A percentile compares a stretch with the other conserved stretches of the same genome.
Conservation (phyloP, 2,797 vertebrate species). For the Megaceryle alcyon region DNA sequence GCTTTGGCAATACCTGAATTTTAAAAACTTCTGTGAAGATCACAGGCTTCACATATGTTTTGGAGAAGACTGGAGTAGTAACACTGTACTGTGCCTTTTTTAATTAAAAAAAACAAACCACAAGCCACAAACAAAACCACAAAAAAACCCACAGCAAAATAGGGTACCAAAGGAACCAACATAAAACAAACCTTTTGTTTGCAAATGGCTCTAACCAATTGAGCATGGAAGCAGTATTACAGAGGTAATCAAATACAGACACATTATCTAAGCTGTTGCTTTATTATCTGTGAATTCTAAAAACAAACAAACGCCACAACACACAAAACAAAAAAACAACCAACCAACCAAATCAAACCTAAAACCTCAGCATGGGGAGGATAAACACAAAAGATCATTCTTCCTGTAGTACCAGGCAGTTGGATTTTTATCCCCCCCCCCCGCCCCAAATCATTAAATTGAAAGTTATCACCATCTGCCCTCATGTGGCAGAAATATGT, state of each 20-base stretch:
- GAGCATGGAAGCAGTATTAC: background rate
- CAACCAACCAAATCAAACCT: background rate
- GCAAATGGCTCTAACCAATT: background rate
- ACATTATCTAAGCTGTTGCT: background rate
- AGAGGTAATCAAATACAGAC: background rate
- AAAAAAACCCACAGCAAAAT: background rate
- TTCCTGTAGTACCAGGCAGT: background rate
- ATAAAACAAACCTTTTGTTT: background rate
- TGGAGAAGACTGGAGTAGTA: background rate
- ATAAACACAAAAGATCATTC: background rate
- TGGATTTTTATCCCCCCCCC: background rate
- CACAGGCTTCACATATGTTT: background rate
- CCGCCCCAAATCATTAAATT: background rate
- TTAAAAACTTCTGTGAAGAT: background rate
- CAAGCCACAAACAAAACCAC: too few species aligned
- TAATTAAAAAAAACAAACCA: background rate
- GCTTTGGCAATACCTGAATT: background rate
- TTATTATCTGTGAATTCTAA: background rate
- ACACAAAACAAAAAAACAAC: background rate
- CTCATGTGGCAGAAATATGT: slow-evolving; percentile 13
- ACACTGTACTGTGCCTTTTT: background rate
- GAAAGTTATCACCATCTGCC: slow-evolving; percentile 20
- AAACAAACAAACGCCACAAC: too few species aligned
- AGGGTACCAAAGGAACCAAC: background rate
- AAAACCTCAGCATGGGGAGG: background rate